Conservation (phyloP, 2,888 invertebrate genomes). For the Camponotus fellah region DNA sequence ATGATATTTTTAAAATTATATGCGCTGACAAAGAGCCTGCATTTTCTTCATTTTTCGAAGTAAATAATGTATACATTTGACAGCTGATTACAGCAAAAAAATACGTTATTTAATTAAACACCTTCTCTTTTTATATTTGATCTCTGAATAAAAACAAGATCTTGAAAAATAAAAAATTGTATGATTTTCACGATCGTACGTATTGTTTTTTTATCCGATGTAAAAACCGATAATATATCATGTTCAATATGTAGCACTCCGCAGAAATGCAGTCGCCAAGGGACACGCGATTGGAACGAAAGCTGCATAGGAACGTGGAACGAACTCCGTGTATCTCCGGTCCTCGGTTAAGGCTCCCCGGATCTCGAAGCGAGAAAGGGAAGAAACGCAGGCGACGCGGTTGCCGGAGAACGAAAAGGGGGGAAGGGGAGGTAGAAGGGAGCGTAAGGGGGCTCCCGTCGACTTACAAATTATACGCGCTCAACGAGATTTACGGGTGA, state of each 20-base stretch:
- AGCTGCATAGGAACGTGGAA: slow-evolving; percentile 56
- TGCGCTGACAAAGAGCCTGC: not conserved
- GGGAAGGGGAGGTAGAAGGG: slow-evolving; percentile 42
- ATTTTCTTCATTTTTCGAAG: slow-evolving; percentile 68
- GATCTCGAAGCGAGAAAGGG: slow-evolving; percentile 32
- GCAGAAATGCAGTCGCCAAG: slow-evolving; percentile 25
- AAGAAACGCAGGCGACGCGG: slow-evolving; percentile 58
- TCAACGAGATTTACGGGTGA: slow-evolving; percentile 86
- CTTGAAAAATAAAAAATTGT: not conserved
- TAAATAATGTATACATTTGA: slow-evolving; percentile 42
- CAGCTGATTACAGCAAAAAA: not conserved
- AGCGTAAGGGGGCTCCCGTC: slow-evolving; percentile 77
- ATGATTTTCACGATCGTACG: not conserved
- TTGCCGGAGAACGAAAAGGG: slow-evolving; percentile 45
- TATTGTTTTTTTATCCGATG: slow-evolving; percentile 1
- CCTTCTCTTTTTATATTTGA: not conserved
- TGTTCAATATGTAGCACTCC: not conserved
- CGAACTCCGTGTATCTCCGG: slow-evolving; percentile 47
- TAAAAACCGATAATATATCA: slow-evolving; percentile 23
- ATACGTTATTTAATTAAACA: not conserved
- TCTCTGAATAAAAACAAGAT: not conserved
- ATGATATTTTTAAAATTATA: slow-evolving; percentile 29
- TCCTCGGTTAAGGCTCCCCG: not conserved
- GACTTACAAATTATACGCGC: slow-evolving; percentile 86
- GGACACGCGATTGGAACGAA: slow-evolving; percentile 42